phyloP scores from a whole-genome alignment of 2,113 vertebrate species.

The Psophia crepitans region DNA sequence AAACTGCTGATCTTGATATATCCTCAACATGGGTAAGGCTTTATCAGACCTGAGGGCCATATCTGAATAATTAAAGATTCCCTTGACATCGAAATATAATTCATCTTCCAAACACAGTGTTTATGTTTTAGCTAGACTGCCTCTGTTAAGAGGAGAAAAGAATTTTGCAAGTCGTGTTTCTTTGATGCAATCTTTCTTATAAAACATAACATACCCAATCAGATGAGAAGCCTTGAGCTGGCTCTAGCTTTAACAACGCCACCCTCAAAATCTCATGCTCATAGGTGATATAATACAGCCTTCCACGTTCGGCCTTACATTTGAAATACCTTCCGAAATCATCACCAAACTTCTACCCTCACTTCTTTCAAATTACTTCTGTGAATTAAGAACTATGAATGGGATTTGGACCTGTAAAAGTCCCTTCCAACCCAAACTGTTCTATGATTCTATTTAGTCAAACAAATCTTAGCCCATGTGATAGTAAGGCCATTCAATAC shows the following conservation, averaged over 20 bases:
- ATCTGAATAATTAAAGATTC: not conserved
- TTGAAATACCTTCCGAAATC: not conserved
- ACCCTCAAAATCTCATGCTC: not conserved
- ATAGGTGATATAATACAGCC: not conserved
- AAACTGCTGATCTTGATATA: not conserved
- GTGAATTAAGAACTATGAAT: not conserved
- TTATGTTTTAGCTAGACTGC: not conserved
- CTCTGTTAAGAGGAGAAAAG: not conserved
- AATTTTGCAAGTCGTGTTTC: not conserved
- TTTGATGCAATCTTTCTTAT: not conserved
- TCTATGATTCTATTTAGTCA: not conserved
- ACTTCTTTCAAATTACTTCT: not conserved
- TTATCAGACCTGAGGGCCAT: not conserved
- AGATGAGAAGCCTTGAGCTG: not conserved
- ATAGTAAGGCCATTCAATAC: not conserved
- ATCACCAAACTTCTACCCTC: not conserved
- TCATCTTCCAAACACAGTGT: not conserved
- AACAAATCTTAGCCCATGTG: not conserved
- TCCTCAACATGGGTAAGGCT: not conserved
- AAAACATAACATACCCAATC: not conserved
- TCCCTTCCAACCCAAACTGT: not conserved
- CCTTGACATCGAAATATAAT: not conserved
- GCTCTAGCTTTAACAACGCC: not conserved
- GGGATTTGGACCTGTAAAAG: not conserved
- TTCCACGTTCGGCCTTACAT: not conserved